Conservation (phyloP, 2,888 invertebrate species). For the Dolichopus griseipennis region DNA sequence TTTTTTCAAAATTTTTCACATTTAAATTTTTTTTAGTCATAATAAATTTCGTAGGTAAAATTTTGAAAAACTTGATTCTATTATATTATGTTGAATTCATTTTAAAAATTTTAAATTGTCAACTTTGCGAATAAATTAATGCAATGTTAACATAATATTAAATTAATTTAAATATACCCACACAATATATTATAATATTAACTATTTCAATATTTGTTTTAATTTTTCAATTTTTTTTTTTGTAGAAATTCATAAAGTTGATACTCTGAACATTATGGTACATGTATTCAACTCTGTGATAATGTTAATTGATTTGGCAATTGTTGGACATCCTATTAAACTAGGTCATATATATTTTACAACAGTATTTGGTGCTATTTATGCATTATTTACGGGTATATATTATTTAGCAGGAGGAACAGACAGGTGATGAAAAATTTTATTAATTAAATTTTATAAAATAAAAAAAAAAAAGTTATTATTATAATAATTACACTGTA, state of each 20-base stretch:
- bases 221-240: constrained; percentile 10
- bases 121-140: no score
- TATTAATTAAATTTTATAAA: constrained; percentile 22
- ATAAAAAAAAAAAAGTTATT: background rate
- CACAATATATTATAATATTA: no score
- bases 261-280: constrained; percentile 43
- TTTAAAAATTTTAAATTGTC: no score
- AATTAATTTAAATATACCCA: no score
- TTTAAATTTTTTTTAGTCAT: no score
- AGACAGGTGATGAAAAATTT: constrained; percentile 48
- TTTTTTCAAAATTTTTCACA: no score
- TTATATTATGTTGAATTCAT: no score
- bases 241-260: constrained; percentile 40
- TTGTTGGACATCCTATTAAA: constrained; percentile 63
- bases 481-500: background rate
- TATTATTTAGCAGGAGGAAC: constrained; percentile 65
- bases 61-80: no score
- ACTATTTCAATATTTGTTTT: no score
- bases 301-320: constrained; percentile 60
- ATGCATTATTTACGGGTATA: constrained; percentile 59
- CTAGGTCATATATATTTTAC: constrained; percentile 50
- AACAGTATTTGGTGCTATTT: constrained; percentile 52
- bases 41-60: no score
- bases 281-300: constrained; percentile 58
- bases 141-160: no score